Conservation (phyloP, 1,140 invertebrate genomes). For the Ruditapes philippinarum region DNA sequence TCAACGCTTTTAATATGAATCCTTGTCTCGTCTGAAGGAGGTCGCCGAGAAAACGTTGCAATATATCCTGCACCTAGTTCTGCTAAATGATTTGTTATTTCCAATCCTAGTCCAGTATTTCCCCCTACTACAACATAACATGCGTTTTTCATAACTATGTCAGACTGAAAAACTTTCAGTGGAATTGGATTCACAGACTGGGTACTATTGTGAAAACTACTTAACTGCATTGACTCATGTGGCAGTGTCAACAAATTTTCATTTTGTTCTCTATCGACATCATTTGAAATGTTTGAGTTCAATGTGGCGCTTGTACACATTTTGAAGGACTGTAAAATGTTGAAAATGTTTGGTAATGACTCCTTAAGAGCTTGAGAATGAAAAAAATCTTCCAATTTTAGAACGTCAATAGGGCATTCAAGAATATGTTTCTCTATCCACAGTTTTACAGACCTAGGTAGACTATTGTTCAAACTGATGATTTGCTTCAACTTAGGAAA, state of each 20-base stretch:
- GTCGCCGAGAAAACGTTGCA: conserved; percentile 70
- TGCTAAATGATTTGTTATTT: conserved; percentile 72
- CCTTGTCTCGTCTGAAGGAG: conserved; percentile 38
- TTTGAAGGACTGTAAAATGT: not conserved
- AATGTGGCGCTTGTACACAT: not conserved
- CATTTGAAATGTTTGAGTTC: too few species aligned
- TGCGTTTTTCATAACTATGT: conserved; percentile 49
- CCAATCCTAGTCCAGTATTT: conserved; percentile 79
- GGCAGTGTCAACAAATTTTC: too few species aligned
- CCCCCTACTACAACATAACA: conserved; percentile 80
- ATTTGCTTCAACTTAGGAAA: not conserved
- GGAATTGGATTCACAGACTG: not conserved
- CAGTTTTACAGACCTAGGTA: not conserved
- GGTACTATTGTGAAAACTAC: too few species aligned
- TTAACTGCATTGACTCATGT: too few species aligned
- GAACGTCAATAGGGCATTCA: not conserved
- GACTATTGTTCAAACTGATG: not conserved
- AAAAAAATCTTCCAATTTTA: conserved; percentile 3
- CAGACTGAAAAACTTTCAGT: not conserved
- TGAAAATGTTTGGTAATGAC: not conserved
- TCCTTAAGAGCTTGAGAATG: not conserved
- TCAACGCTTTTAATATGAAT: conserved; percentile 65
- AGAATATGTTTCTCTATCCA: not conserved
- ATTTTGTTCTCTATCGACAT: too few species aligned
- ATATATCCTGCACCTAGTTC: conserved; percentile 71